Percentiles rank a stretch among this genome's conserved stretches.
phyloP scores from a whole-genome alignment of 2,888 invertebrate species.

The Hemicrepidius hirtus region DNA sequence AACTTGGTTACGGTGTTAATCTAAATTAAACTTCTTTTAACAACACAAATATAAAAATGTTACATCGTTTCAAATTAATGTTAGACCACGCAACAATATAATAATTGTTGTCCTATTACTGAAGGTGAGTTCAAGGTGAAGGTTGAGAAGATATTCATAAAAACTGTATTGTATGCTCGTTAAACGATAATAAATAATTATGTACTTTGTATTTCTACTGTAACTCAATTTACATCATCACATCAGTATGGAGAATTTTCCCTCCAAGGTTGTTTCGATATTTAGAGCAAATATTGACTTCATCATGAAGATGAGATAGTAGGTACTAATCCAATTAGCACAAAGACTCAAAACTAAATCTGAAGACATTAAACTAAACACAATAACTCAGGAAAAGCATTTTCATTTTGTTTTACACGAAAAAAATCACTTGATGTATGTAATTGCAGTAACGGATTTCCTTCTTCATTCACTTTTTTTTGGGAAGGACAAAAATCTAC shows the following conservation, averaged over 20 bases:
- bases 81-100: no score
- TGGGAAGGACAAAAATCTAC: no score
- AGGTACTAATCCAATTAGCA: neutral
- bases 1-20: neutral
- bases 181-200: no score
- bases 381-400: no score
- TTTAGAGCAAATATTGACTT: slow-evolving; percentile 22
- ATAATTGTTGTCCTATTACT: slow-evolving; percentile 5
- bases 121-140: slow-evolving; percentile 2
- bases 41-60: neutral
- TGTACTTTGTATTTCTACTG: no score
- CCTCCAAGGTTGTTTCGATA: slow-evolving; percentile 3
- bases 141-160: neutral
- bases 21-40: no score
- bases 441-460: no score
- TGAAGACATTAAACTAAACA: neutral
- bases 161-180: no score
- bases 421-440: no score
- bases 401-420: no score
- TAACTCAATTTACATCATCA: no score
- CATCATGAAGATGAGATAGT: slow-evolving; percentile 16
- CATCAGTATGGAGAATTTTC: neutral
- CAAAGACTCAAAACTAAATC: neutral
- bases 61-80: slow-evolving; percentile 3
- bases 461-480: no score